These are phyloP conservation scores for Dipodomys stephensi DNA, from an alignment of 2,113 vertebrate genomes.

Conservation along the genomic window DNA sequence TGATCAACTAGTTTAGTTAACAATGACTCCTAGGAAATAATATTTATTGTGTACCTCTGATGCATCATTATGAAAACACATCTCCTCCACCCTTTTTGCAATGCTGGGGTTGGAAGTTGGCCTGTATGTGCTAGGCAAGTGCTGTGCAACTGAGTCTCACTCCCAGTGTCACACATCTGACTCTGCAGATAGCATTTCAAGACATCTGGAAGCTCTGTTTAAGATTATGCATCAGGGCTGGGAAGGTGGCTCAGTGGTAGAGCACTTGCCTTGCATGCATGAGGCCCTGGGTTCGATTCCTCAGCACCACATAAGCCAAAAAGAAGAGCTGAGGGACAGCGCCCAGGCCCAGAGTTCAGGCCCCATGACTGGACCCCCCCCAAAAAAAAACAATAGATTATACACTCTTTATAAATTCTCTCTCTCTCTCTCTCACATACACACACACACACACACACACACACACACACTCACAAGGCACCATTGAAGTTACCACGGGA, in stretches of 20 bases:
- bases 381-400: neutral
- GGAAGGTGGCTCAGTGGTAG: too few relatives aligned
- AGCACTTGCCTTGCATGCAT: too few relatives aligned
- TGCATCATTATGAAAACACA: neutral
- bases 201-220: conserved; percentile 38
- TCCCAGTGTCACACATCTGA: too few relatives aligned
- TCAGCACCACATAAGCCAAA: too few relatives aligned
- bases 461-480: neutral
- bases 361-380: too few relatives aligned
- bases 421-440: neutral
- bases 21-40: neutral
- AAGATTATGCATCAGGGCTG: neutral
- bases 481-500: neutral
- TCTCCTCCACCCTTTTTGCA: neutral
- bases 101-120: neutral
- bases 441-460: neutral
- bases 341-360: too few relatives aligned
- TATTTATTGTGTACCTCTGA: neutral
- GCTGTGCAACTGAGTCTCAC: neutral
- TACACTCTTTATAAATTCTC: neutral
- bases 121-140: too few relatives aligned
- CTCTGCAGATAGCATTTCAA: conserved; percentile 32
- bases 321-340: too few relatives aligned
- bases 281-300: too few relatives aligned
- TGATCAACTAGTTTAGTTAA: neutral